Percentiles rank a stretch among this genome's conserved stretches.
Evolutionary conservation across 1,140 invertebrate species (phyloP).

Genomic region (Neoseiulus cucumeris): DNA sequence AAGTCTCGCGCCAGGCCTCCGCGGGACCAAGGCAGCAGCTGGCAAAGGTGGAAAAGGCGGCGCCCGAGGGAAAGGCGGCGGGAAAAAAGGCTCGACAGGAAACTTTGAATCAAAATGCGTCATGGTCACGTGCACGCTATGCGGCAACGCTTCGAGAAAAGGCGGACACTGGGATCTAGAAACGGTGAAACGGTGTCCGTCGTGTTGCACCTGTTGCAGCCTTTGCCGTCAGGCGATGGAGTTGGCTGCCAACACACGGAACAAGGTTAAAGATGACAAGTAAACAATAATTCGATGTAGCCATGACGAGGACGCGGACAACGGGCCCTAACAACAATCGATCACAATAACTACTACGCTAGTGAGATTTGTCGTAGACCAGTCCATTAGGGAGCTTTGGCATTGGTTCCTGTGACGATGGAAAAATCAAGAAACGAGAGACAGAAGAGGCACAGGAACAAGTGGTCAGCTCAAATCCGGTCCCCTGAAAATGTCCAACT

Average conservation of each 20-base stretch:
- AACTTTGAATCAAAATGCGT: slow-evolving; percentile 1
- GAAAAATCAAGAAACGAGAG: too few species aligned
- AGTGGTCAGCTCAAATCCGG: too few species aligned
- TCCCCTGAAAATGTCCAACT: too few species aligned
- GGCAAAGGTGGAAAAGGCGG: not conserved
- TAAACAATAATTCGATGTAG: not conserved
- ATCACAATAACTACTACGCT: too few species aligned
- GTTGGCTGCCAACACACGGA: not conserved
- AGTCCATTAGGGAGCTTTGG: too few species aligned
- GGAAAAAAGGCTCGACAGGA: not conserved
- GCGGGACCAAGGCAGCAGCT: not conserved
- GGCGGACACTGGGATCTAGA: slow-evolving; percentile 7
- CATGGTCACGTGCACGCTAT: not conserved
- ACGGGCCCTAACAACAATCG: too few species aligned
- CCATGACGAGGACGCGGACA: too few species aligned
- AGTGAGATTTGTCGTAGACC: too few species aligned
- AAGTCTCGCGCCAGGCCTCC: not conserved
- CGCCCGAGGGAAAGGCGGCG: not conserved
- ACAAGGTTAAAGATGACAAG: not conserved
- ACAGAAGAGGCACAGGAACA: too few species aligned
- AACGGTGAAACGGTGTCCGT: slow-evolving; percentile 4
- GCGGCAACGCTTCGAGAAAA: not conserved
- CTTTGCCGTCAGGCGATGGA: not conserved
- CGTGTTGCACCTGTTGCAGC: not conserved
- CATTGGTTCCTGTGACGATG: too few species aligned